phyloP scores from a whole-genome alignment of 2,113 vertebrate species.

The Calypte anna region DNA sequence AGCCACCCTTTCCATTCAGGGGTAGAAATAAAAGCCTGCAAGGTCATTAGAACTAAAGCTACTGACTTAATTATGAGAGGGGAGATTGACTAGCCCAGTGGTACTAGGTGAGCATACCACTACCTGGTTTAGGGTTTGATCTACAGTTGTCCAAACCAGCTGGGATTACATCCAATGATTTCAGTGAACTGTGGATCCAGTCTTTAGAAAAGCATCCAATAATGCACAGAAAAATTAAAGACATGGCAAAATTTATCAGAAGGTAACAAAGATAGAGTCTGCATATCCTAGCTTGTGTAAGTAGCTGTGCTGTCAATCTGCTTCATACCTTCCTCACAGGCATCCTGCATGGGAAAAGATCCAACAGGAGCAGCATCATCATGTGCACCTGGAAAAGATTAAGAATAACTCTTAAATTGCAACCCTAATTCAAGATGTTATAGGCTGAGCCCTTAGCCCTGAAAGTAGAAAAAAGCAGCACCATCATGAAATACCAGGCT shows the following conservation, averaged over 20 bases:
- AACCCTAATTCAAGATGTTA: slow-evolving; percentile 76
- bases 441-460: slow-evolving; percentile 75
- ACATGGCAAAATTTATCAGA: background rate
- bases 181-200: background rate
- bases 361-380: slow-evolving; percentile 78
- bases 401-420: slow-evolving; percentile 82
- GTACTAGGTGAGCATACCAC: background rate
- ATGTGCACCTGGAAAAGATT: slow-evolving; percentile 80
- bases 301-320: background rate
- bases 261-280: background rate
- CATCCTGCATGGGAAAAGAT: slow-evolving; percentile 78
- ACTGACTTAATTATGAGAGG: background rate
- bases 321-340: slow-evolving; percentile 50
- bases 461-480: slow-evolving; percentile 66
- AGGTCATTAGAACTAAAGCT: background rate
- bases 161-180: background rate
- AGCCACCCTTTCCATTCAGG: background rate
- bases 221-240: background rate
- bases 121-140: background rate
- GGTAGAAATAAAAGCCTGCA: background rate
- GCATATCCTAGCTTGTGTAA: background rate
- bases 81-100: background rate
- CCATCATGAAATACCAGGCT: slow-evolving; percentile 77
- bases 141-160: background rate
- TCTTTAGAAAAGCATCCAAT: background rate